A percentile compares a stretch with the other conserved stretches of the same genome.
Evolutionary conservation across 1,140 invertebrate species (phyloP).

Genomic region (Manduca sexta): DNA sequence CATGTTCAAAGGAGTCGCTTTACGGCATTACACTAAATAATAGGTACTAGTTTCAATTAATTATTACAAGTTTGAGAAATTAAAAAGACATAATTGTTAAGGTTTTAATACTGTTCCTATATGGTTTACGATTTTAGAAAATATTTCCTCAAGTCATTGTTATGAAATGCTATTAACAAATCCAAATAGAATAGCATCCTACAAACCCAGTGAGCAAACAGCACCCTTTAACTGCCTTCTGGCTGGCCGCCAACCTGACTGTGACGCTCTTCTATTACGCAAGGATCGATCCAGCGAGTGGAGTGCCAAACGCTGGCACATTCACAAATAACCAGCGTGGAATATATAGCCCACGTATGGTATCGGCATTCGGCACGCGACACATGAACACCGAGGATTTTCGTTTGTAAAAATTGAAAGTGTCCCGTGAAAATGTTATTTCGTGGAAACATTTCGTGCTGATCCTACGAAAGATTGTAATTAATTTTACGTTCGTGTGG

Average conservation of each 20-base stretch:
- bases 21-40: no score
- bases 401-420: background rate
- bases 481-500: no score
- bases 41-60: no score
- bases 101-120: no score
- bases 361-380: constrained; percentile 3
- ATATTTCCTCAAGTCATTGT: no score
- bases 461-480: no score
- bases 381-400: constrained; percentile 1
- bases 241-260: constrained; percentile 14
- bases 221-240: constrained; percentile 9
- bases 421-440: constrained; percentile 5
- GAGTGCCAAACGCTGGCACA: constrained; percentile 13
- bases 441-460: constrained; percentile 2
- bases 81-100: no score
- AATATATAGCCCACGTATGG: constrained; percentile 1
- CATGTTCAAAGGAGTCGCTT: no score
- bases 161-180: no score
- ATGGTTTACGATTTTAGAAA: no score
- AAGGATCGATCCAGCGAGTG: constrained; percentile 16
- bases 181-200: background rate
- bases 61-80: no score
- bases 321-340: constrained; percentile 10
- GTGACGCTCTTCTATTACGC: constrained; percentile 15
- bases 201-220: constrained; percentile 11